phyloP scores from a whole-genome alignment of 2,113 vertebrate species.

The Azemiops feae region DNA sequence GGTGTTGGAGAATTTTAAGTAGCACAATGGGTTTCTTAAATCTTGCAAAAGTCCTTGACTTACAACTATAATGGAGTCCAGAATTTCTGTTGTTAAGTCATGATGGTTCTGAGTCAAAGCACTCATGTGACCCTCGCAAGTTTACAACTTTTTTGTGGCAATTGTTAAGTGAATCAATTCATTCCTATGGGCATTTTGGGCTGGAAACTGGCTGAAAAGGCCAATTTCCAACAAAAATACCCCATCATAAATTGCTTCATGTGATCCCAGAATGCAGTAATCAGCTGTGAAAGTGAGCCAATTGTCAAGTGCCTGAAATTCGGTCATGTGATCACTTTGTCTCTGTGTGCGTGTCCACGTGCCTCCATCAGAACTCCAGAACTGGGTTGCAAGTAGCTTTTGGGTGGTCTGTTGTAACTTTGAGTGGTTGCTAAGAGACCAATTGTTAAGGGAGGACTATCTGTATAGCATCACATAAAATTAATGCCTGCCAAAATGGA shows the following conservation, averaged over 20 bases:
- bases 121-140: neutral
- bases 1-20: neutral
- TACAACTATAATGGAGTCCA: neutral
- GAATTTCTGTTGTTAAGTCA: neutral
- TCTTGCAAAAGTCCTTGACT: neutral
- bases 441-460: neutral
- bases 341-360: fast-evolving
- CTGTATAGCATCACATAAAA: neutral
- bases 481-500: neutral
- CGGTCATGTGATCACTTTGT: neutral
- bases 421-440: neutral
- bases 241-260: neutral
- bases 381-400: neutral
- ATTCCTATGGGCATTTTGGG: neutral
- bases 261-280: neutral
- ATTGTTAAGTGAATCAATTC: neutral
- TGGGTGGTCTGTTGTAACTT: neutral
- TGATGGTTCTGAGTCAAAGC: neutral
- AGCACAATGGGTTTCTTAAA: neutral
- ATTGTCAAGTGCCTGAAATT: neutral
- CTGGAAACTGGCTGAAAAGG: neutral
- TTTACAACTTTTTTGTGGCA: neutral
- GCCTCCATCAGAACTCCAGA: neutral
- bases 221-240: neutral
- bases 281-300: neutral